phyloP scores from a whole-genome alignment of 2,888 invertebrate species.

The Drosophila prostipennis region DNA sequence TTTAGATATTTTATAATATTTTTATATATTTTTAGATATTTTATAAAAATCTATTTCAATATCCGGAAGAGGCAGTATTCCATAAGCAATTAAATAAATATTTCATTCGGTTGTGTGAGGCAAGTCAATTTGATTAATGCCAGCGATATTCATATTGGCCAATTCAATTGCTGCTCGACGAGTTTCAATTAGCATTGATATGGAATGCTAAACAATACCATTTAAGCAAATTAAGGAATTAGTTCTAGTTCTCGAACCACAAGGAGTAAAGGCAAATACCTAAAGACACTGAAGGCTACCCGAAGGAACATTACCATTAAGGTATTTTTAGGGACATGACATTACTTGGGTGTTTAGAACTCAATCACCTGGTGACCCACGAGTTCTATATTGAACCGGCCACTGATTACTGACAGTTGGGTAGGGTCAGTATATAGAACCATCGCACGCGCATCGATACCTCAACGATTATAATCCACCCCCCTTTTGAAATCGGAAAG shows the following conservation, averaged over 20 bases:
- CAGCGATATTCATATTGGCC: conserved; percentile 21
- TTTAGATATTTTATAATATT: too few relatives aligned
- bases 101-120: neutral
- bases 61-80: neutral
- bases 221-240: conserved; percentile 30
- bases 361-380: conserved; percentile 29
- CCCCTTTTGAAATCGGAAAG: neutral
- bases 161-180: conserved; percentile 10
- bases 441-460: conserved; percentile 45
- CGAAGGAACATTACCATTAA: neutral
- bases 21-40: too few relatives aligned
- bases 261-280: neutral
- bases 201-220: conserved; percentile 27
- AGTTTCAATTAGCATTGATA: conserved; percentile 15
- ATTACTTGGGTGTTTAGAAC: conserved; percentile 3
- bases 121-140: conserved; percentile 24
- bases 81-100: conserved; percentile 2
- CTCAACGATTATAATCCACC: conserved; percentile 19
- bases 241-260: neutral
- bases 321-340: conserved; percentile 13
- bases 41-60: too few relatives aligned
- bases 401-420: conserved; percentile 39
- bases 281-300: neutral
- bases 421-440: conserved; percentile 57
- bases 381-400: too few relatives aligned